Conservation (phyloP, 2,113 vertebrate genomes). For the Pterocles orientalis region DNA sequence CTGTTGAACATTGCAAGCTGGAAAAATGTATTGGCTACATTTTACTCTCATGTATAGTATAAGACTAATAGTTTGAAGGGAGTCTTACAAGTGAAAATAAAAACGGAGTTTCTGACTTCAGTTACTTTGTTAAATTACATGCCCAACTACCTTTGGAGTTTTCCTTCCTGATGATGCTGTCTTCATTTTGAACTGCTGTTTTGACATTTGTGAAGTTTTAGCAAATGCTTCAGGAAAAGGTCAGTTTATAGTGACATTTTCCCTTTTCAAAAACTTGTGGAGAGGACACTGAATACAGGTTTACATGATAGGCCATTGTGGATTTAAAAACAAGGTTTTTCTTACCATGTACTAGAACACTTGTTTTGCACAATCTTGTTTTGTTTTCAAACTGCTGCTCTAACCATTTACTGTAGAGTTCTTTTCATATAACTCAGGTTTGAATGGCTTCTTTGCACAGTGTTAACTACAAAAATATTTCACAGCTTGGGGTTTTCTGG, state of each 20-base stretch:
- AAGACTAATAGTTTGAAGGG: neutral
- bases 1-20: neutral
- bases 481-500: neutral
- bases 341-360: neutral
- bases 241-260: slow-evolving; percentile 67
- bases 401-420: neutral
- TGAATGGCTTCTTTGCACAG: neutral
- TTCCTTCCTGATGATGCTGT: slow-evolving; percentile 37
- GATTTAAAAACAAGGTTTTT: neutral
- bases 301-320: neutral
- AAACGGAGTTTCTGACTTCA: neutral
- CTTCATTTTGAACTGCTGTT: slow-evolving; percentile 47
- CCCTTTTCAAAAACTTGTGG: slow-evolving; percentile 44
- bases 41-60: neutral
- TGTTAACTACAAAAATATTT: neutral
- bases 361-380: neutral
- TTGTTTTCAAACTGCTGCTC: neutral
- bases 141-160: slow-evolving; percentile 19
- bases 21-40: neutral
- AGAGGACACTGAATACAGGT: slow-evolving; percentile 46
- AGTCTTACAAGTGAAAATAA: neutral
- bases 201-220: slow-evolving; percentile 72
- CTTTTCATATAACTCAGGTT: neutral
- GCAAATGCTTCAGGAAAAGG: slow-evolving; percentile 68
- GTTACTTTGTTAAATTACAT: slow-evolving; percentile 20